phyloP scores from a whole-genome alignment of 2,797 vertebrate species.

The Sus cebifrons region DNA sequence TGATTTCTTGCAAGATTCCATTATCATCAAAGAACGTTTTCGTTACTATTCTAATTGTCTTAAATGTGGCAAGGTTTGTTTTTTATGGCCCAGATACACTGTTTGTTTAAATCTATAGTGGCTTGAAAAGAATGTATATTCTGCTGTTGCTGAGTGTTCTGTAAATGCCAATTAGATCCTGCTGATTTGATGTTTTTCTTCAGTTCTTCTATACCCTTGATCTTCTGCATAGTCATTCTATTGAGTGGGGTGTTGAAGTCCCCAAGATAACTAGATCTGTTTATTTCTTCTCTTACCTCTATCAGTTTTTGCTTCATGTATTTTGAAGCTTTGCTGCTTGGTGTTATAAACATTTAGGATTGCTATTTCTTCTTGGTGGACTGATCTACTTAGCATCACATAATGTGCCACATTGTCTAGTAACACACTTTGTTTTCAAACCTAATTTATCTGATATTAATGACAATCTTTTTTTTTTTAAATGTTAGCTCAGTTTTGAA shows the following conservation, averaged over 20 bases:
- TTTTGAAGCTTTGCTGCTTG: neutral
- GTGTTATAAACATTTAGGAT: neutral
- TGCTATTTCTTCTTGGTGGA: neutral
- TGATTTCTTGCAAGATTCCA: constrained; percentile 36
- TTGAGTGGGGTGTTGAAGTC: neutral
- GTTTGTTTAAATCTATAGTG: neutral
- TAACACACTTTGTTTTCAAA: neutral
- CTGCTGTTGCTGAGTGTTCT: neutral
- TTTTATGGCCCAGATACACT: neutral
- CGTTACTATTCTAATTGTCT: neutral
- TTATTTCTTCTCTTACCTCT: constrained; percentile 10
- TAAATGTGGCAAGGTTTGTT: neutral
- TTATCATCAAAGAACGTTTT: neutral
- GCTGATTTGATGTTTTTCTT: neutral
- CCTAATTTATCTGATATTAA: neutral
- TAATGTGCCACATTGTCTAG: neutral
- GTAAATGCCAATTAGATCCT: neutral
- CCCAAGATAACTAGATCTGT: neutral
- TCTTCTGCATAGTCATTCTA: neutral
- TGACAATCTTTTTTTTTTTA: no score
- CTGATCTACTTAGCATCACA: neutral
- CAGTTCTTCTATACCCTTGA: neutral
- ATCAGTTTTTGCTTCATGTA: neutral
- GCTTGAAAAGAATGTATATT: constrained; percentile 5
- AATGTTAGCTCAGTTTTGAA: neutral